Base-by-base conservation (phyloP, 2,888 invertebrate species). In the Orthosia cruda region DNA sequence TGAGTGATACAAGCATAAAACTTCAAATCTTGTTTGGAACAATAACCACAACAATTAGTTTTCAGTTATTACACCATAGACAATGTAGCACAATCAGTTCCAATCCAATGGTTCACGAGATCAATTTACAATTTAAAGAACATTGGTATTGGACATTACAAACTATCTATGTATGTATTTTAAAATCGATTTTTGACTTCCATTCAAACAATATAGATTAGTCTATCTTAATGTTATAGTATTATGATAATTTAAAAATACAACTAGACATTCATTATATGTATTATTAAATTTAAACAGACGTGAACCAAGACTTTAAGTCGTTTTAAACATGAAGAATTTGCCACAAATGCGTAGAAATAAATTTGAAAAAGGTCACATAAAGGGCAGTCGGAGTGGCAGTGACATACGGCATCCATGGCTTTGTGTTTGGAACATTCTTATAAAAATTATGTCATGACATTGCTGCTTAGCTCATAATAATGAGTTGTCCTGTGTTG, bases 401-500 rank as follows among this genome's bases (percentile, higher is more conserved):
- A 87, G 87, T 87, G 79, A 71, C 74, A 70, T 76, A 62, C 68
- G 72, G 63, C 59, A 62, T 80, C 65, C 69, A 72, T 67, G 69
- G 73, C 54, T 40, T 75, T 80, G 80, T 75, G 80, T 71, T 74
- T 69, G 59, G 61, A 74, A 76, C 66, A 72, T 71, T 15, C 47
- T 57, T 77, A 59, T 63, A 74, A 57, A 74, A 52, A 54, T 67
- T 55, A 55, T 72, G 70, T 77, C 66, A 64, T 62, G 76, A 58
- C 32, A 49, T 68, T 68, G 71, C 67, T 61, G 88, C 88, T 95
- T 97, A 97, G 88, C 97, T 97, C 92, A 98, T 97, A 88, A 98
- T 97, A 90, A 97, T 97, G 81, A 99, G 97, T 90, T 98, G 98
- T 69, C 99, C 99, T 23, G 98, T 98, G 92, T 98, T 99, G 85